Conservation (phyloP, 2,888 invertebrate species). For the Leucophenga montana region DNA sequence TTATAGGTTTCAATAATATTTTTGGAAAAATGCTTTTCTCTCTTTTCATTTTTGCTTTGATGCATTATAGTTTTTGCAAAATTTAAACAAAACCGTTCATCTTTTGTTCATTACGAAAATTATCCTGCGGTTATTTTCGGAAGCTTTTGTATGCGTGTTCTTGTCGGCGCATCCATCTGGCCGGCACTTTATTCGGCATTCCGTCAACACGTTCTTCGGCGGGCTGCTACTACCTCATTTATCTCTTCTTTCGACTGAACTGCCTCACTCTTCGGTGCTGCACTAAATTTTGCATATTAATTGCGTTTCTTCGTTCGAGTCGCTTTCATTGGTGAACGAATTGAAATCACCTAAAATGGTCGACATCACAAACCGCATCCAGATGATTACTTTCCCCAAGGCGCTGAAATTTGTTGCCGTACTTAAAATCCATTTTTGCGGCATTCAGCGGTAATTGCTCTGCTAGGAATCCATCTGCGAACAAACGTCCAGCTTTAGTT, state of each 20-base stretch:
- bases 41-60: neutral
- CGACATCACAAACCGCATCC: conserved; percentile 46
- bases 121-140: conserved; percentile 64
- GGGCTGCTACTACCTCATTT: neutral
- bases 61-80: conserved; percentile 49
- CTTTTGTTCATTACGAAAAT: conserved; percentile 41
- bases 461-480: conserved; percentile 44
- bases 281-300: conserved; percentile 64
- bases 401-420: conserved; percentile 40
- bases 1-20: conserved; percentile 51
- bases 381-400: conserved; percentile 21
- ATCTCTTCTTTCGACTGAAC: conserved; percentile 33
- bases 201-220: neutral
- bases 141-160: conserved; percentile 58
- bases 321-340: conserved; percentile 57
- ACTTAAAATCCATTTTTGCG: conserved; percentile 58
- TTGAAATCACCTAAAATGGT: conserved; percentile 46
- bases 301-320: conserved; percentile 46
- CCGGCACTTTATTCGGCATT: neutral
- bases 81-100: conserved; percentile 36
- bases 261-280: conserved; percentile 31
- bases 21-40: conserved; percentile 12
- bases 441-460: conserved; percentile 53
- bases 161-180: conserved; percentile 9
- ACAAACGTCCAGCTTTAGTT: neutral